Conservation (phyloP, 2,113 vertebrate species). For the Tychaedon coryphoeus region DNA sequence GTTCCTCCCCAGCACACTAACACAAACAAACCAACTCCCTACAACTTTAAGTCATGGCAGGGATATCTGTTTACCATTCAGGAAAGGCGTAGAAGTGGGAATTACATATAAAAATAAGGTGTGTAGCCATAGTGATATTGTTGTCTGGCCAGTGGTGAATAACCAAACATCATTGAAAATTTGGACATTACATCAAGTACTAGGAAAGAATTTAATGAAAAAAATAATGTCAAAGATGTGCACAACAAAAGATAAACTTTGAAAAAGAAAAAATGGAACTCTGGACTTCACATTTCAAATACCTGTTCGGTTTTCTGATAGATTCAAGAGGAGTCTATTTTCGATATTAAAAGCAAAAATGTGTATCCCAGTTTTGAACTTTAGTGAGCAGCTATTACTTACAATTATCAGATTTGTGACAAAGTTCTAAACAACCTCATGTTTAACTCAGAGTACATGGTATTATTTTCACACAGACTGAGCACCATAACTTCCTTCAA, state of each 20-base stretch:
- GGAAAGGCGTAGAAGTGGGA: neutral
- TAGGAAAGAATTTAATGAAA: neutral
- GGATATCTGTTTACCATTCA: neutral
- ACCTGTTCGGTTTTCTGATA: neutral
- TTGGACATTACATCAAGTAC: neutral
- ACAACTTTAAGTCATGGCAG: neutral
- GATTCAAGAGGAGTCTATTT: neutral
- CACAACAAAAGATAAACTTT: neutral
- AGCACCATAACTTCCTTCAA: neutral
- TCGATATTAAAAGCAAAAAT: neutral
- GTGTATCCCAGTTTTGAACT: neutral
- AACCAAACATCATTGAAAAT: neutral
- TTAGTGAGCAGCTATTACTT: neutral
- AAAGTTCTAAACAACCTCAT: neutral
- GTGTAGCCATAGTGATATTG: neutral
- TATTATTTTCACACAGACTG: neutral
- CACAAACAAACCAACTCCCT: neutral
- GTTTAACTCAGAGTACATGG: neutral
- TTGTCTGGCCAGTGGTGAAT: neutral
- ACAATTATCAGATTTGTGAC: neutral
- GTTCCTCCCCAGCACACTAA: neutral
- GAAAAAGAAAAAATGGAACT: neutral
- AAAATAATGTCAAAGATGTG: neutral
- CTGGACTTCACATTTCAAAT: neutral
- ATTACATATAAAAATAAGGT: neutral